Evolutionary conservation across 2,888 invertebrate genomes (phyloP).

Genomic region (Balanococcus diminutus): DNA sequence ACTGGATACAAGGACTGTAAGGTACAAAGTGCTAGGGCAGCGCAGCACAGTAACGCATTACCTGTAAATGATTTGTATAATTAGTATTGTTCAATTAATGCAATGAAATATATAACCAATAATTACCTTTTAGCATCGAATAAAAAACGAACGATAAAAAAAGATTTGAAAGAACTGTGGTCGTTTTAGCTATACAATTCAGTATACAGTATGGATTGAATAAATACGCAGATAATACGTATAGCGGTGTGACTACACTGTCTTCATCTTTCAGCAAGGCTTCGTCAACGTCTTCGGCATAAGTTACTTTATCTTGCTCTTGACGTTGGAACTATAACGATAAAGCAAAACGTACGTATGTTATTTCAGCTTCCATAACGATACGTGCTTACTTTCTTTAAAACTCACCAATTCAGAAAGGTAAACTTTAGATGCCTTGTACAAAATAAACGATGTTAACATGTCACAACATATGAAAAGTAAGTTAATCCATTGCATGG

Average conservation of each 20-base stretch:
- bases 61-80: conserved; percentile 6
- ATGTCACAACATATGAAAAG: conserved; percentile 78
- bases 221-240: conserved; percentile 79
- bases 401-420: conserved; percentile 66
- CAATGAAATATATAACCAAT: neutral
- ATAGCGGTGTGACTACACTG: conserved; percentile 69
- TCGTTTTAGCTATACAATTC: conserved; percentile 86
- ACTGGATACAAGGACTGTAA: conserved; percentile 84
- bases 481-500: conserved; percentile 65
- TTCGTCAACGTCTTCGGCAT: conserved; percentile 67
- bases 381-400: neutral
- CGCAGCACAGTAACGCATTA: conserved; percentile 62
- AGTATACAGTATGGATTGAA: conserved; percentile 88
- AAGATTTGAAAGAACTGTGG: conserved; percentile 89
- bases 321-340: conserved; percentile 68
- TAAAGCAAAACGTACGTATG: no score
- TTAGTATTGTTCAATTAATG: conserved; percentile 15
- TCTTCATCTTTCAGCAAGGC: conserved; percentile 67
- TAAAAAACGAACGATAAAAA: conserved; percentile 75
- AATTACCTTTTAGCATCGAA: conserved; percentile 69
- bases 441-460: conserved; percentile 76
- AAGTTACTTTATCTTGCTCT: conserved; percentile 64
- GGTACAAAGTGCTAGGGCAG: conserved; percentile 77
- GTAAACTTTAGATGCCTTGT: conserved; percentile 73
- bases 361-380: neutral